phyloP scores from a whole-genome alignment of 2,797 vertebrate genomes.

The Oreochromis mossambicus region DNA sequence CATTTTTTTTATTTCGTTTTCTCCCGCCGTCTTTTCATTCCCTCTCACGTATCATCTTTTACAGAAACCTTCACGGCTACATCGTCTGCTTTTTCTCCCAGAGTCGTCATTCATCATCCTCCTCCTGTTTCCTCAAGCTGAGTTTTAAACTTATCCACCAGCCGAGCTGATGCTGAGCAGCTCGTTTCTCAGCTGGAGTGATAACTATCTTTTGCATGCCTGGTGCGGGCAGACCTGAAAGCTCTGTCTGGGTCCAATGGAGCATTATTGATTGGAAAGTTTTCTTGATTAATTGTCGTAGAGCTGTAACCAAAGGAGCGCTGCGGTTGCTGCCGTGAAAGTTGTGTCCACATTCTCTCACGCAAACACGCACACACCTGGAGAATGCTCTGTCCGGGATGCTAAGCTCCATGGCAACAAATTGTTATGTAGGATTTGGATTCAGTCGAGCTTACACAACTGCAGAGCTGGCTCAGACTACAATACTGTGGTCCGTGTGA shows the following conservation, averaged over 20 bases:
- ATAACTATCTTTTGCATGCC: constrained; percentile 56
- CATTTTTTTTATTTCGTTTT: not conserved
- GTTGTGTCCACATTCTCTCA: not conserved
- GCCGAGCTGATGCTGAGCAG: constrained; percentile 20
- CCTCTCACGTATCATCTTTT: constrained; percentile 14
- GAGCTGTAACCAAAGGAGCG: not conserved
- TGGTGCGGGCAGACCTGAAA: not conserved
- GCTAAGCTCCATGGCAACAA: constrained; percentile 49
- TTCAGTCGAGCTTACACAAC: constrained; percentile 32
- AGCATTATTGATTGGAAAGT: constrained; percentile 31
- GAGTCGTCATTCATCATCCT: constrained; percentile 53
- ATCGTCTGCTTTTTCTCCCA: not conserved
- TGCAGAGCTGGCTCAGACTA: constrained; percentile 21
- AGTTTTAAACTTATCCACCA: constrained; percentile 41
- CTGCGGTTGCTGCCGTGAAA: not conserved
- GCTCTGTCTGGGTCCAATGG: not conserved
- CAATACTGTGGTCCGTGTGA: constrained; percentile 18
- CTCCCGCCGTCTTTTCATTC: not conserved
- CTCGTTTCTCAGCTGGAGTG: constrained; percentile 55
- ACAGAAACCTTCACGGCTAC: constrained; percentile 15
- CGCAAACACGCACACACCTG: not conserved
- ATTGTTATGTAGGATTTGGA: constrained; percentile 48
- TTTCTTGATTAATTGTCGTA: constrained; percentile 37
- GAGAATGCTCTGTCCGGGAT: constrained; percentile 8
- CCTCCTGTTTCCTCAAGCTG: constrained; percentile 46